Evolutionary conservation across 2,113 vertebrate genomes (phyloP).

Genomic region (Cyrtonyx montezumae): DNA sequence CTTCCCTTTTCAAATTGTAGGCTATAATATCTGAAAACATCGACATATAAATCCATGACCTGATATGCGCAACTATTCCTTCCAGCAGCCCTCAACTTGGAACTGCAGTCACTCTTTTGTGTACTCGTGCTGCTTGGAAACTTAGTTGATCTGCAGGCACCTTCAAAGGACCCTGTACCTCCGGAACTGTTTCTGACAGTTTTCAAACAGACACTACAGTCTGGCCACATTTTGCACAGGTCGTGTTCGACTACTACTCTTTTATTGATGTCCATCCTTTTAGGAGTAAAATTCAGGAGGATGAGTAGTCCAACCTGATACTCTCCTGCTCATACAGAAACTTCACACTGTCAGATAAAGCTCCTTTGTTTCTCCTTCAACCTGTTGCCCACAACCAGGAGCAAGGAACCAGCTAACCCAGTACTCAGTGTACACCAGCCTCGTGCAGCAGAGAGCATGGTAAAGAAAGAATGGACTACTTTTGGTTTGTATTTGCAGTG

Average conservation of each 20-base stretch:
- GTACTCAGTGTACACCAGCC: background rate
- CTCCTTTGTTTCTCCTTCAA: background rate
- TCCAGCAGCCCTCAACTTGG: background rate
- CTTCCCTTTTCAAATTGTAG: background rate
- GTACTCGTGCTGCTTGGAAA: background rate
- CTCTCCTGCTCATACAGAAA: background rate
- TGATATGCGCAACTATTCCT: rapidly evolving
- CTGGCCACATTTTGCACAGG: background rate
- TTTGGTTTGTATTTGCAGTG: background rate
- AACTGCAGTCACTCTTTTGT: background rate
- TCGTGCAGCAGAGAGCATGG: background rate
- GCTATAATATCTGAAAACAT: background rate
- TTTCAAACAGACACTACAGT: background rate
- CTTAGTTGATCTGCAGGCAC: background rate
- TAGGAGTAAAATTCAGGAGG: background rate
- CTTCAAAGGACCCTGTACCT: background rate
- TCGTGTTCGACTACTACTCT: background rate
- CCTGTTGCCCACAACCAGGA: background rate
- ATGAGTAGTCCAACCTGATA: background rate
- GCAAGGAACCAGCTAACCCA: background rate
- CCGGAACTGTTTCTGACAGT: background rate
- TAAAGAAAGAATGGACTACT: background rate
- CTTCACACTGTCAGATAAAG: background rate
- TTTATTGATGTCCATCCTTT: background rate
- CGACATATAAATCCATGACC: background rate